These are phyloP conservation scores for Keiferia lycopersicella DNA, from an alignment of 2,888 invertebrate species.

Conservation along the genomic window DNA sequence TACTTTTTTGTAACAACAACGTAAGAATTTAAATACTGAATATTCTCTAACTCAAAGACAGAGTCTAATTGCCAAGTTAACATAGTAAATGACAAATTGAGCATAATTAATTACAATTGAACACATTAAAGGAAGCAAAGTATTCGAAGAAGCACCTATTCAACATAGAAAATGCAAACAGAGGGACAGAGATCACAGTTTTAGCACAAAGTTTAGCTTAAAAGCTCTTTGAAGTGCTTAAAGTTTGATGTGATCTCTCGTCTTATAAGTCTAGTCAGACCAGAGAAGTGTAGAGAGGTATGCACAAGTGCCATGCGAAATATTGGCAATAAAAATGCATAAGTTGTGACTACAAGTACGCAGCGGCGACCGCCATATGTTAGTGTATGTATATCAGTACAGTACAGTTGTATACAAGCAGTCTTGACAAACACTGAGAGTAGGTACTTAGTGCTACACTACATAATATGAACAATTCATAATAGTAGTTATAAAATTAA, in stretches of 20 bases:
- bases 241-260: constrained; percentile 31
- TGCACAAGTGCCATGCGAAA: constrained; percentile 67
- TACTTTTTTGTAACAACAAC: too few species aligned
- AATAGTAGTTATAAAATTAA: constrained; percentile 64
- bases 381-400: constrained; percentile 67
- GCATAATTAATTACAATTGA: constrained; percentile 67
- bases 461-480: constrained; percentile 63
- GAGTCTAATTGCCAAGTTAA: constrained; percentile 21
- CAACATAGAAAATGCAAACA: constrained; percentile 47
- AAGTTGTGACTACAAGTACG: constrained; percentile 76
- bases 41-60: background rate
- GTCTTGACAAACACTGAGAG: constrained; percentile 80
- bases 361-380: constrained; percentile 59
- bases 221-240: background rate
- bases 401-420: constrained; percentile 78
- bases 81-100: constrained; percentile 48
- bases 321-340: constrained; percentile 78
- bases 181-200: constrained; percentile 23
- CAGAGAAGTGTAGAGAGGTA: constrained; percentile 59
- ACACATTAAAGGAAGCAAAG: constrained; percentile 74
- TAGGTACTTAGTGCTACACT: constrained; percentile 76
- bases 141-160: constrained; percentile 55
- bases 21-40: background rate
- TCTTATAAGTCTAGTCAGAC: constrained; percentile 61
- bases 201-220: background rate